phyloP scores from a whole-genome alignment of 1,140 invertebrate species.

The Cotesia glomerata region DNA sequence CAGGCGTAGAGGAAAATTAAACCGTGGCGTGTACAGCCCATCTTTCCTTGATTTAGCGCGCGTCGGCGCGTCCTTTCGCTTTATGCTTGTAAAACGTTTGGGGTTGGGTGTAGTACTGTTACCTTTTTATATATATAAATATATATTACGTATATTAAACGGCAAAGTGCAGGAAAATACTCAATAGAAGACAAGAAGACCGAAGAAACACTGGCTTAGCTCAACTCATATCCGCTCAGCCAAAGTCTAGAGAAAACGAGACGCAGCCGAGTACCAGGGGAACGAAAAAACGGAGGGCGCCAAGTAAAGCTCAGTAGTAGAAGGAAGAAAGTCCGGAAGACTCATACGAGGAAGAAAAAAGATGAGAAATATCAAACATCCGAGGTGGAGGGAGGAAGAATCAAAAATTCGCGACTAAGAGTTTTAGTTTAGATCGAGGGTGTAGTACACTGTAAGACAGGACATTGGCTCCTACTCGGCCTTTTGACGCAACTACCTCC shows the following conservation, averaged over 20 bases:
- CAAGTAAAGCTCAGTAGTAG: too few relatives aligned
- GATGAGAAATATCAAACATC: not conserved
- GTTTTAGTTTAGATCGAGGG: too few relatives aligned
- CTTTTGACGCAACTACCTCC: conserved; percentile 41
- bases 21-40: not conserved
- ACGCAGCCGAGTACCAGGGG: too few relatives aligned
- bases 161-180: too few relatives aligned
- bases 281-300: too few relatives aligned
- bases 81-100: conserved; percentile 53
- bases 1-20: not conserved
- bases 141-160: not conserved
- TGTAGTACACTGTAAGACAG: conserved; percentile 35
- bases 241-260: too few relatives aligned
- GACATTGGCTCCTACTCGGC: conserved; percentile 44
- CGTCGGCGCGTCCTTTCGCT: conserved; percentile 42
- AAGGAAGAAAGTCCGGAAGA: too few relatives aligned
- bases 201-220: too few relatives aligned
- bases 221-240: too few relatives aligned
- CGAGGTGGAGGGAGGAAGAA: not conserved
- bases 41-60: conserved; percentile 10
- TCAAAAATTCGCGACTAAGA: too few relatives aligned
- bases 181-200: too few relatives aligned
- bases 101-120: conserved; percentile 18
- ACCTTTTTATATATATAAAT: not conserved
- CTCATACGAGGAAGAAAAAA: too few relatives aligned